Percentiles rank a stretch among this genome's conserved stretches.
These are phyloP conservation scores for Augochlorella aurata DNA, from an alignment of 2,888 invertebrate species.

Conservation along the genomic window DNA sequence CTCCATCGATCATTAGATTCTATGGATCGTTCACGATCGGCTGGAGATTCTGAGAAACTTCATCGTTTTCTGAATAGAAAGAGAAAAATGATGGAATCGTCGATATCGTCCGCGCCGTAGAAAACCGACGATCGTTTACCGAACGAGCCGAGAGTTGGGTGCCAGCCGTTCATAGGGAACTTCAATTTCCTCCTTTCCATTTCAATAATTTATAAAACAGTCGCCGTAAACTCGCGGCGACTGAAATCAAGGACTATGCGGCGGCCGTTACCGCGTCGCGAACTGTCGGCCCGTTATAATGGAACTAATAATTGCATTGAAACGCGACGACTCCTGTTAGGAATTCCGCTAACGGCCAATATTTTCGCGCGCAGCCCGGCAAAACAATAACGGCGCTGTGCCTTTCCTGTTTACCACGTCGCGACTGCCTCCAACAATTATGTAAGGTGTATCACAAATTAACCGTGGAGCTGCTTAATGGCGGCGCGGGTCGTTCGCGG, in stretches of 20 bases:
- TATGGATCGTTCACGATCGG: background rate
- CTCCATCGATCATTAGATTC: constrained; percentile 6
- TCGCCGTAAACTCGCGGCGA: constrained; percentile 7
- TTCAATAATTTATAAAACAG: constrained; percentile 38
- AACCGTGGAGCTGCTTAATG: background rate
- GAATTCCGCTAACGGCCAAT: constrained; percentile 25
- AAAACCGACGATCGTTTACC: background rate
- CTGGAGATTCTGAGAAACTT: background rate
- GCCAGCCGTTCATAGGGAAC: background rate
- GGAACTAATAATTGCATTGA: constrained; percentile 37
- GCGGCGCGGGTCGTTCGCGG: constrained; percentile 5
- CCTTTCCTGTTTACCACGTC: constrained; percentile 23
- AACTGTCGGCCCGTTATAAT: constrained; percentile 40
- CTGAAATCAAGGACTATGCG: constrained; percentile 4
- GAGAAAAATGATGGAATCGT: background rate
- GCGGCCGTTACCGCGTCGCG: background rate
- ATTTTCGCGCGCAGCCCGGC: constrained; percentile 17
- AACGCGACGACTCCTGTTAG: constrained; percentile 40
- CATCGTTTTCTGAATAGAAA: constrained; percentile 1
- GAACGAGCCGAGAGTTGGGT: background rate
- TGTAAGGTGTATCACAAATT: constrained; percentile 15
- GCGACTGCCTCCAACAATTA: constrained; percentile 15
- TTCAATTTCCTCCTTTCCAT: constrained; percentile 39
- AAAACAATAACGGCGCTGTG: constrained; percentile 48
- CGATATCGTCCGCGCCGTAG: background rate